These are phyloP conservation scores for Brachynemurus nebulosus DNA, from an alignment of 2,888 invertebrate species.

Conservation along the genomic window DNA sequence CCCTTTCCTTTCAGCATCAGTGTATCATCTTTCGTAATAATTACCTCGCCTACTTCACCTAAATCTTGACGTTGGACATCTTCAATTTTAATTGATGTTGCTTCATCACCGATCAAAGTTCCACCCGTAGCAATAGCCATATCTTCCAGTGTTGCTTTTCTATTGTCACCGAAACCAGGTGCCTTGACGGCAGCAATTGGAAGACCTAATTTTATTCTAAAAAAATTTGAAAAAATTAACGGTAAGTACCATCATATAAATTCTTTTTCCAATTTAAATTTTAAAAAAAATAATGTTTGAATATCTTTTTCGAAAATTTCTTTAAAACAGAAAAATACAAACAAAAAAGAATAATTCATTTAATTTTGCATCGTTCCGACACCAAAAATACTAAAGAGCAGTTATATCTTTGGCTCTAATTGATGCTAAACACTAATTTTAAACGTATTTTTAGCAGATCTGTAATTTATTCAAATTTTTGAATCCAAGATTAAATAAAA, in stretches of 20 bases:
- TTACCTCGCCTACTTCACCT: slow-evolving; percentile 33
- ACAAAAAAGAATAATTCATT: background rate
- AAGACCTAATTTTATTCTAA: slow-evolving; percentile 32
- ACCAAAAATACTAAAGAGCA: too few relatives aligned
- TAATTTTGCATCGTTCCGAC: too few relatives aligned
- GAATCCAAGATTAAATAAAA: too few relatives aligned
- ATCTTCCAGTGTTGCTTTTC: slow-evolving; percentile 33
- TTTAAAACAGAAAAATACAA: background rate
- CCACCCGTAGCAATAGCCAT: slow-evolving; percentile 35
- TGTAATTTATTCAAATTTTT: too few relatives aligned
- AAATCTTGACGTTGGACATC: slow-evolving; percentile 30
- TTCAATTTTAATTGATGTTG: slow-evolving; percentile 33
- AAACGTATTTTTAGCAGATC: too few relatives aligned
- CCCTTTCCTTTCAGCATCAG: slow-evolving; percentile 32
- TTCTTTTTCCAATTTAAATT: too few relatives aligned
- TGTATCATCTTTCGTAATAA: slow-evolving; percentile 36
- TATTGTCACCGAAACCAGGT: slow-evolving; percentile 36
- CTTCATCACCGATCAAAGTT: slow-evolving; percentile 33
- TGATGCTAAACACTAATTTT: too few relatives aligned
- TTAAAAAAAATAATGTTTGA: too few relatives aligned
- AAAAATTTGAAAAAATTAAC: too few relatives aligned
- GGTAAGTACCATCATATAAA: too few relatives aligned
- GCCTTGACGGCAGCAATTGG: slow-evolving; percentile 37
- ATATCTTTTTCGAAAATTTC: background rate
- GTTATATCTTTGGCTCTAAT: too few relatives aligned